phyloP scores from a whole-genome alignment of 2,113 vertebrate genomes.

The Puntigrus tetrazona region DNA sequence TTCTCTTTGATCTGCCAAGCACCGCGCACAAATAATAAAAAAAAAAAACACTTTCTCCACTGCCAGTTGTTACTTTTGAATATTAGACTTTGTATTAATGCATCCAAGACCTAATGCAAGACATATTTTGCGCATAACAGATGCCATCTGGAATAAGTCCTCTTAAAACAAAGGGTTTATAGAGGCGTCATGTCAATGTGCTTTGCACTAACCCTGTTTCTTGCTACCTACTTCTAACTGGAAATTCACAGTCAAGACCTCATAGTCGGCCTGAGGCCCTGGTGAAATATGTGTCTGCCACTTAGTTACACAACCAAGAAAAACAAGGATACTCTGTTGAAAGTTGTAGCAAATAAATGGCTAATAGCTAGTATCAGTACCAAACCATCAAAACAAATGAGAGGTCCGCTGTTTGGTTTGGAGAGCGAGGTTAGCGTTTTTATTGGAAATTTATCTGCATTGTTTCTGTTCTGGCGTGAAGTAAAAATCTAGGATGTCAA shows the following conservation, averaged over 20 bases:
- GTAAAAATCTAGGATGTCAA: neutral
- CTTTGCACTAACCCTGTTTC: conserved; percentile 64
- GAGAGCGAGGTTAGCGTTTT: neutral
- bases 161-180: conserved; percentile 66
- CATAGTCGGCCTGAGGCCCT: neutral
- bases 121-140: conserved; percentile 66
- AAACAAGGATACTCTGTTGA: conserved; percentile 2
- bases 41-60: conserved; percentile 56
- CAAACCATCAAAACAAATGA: conserved; percentile 14
- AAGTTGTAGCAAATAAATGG: neutral
- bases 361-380: conserved; percentile 9
- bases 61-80: conserved; percentile 53
- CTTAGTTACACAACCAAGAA: conserved; percentile 7
- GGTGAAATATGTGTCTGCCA: conserved; percentile 10
- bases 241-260: conserved; percentile 58
- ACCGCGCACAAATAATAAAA: conserved; percentile 44
- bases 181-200: conserved; percentile 66
- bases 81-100: conserved; percentile 35
- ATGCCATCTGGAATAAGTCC: conserved; percentile 68
- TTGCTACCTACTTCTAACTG: conserved; percentile 64
- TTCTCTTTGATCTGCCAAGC: conserved; percentile 64
- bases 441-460: neutral
- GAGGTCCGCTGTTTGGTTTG: conserved; percentile 1
- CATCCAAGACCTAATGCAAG: conserved; percentile 62
- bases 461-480: conserved; percentile 3